phyloP scores from a whole-genome alignment of 1,140 invertebrate species.

The Andrena cerasifolii region DNA sequence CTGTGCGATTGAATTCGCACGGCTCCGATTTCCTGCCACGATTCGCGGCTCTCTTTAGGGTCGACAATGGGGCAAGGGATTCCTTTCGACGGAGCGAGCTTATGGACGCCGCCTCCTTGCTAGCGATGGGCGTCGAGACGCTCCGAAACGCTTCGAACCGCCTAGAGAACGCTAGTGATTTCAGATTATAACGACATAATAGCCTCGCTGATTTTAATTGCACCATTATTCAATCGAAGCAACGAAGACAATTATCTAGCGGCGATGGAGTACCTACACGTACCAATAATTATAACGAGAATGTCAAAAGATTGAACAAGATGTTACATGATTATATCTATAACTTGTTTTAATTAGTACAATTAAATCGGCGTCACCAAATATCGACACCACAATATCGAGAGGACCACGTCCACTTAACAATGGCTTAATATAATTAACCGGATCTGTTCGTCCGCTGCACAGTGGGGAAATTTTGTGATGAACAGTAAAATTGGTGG shows the following conservation, averaged over 20 bases:
- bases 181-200: too few relatives aligned
- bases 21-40: slow-evolving; percentile 51
- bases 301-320: too few relatives aligned
- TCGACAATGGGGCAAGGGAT: slow-evolving; percentile 38
- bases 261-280: too few relatives aligned
- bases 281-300: too few relatives aligned
- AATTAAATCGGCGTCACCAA: neutral
- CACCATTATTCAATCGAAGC: neutral
- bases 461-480: too few relatives aligned
- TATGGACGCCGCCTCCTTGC: slow-evolving; percentile 10
- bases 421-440: neutral
- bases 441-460: too few relatives aligned
- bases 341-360: neutral
- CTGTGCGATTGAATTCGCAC: slow-evolving; percentile 54
- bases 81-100: neutral
- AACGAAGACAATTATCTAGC: too few relatives aligned
- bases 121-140: too few relatives aligned
- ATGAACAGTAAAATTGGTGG: too few relatives aligned
- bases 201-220: neutral
- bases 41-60: slow-evolving; percentile 50
- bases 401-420: neutral
- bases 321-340: neutral
- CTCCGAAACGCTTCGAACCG: too few relatives aligned
- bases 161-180: too few relatives aligned
- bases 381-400: neutral